Evolutionary conservation across 2,113 vertebrate species (phyloP), one percentile per base, ranked within the genome.

Genomic region (Crocuta crocuta): DNA sequence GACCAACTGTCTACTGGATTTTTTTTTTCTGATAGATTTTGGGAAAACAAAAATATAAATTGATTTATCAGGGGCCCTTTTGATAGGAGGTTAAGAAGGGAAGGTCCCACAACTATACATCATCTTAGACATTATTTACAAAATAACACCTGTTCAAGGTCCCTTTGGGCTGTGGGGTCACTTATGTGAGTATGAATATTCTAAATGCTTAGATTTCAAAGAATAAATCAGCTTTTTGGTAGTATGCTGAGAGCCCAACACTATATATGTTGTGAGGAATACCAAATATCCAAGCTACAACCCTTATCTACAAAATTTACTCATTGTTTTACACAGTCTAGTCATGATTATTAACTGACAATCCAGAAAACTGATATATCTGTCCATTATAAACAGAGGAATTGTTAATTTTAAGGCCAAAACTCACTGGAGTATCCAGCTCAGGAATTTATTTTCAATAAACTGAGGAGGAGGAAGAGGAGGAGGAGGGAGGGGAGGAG

Each of bases 101-200:
- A 97, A 91, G 15, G 5, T 81, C 79, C 33, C 82, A 80, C 17
- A 92, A 61, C 10, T 79, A 92, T 96, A 84, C 5, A 95, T 95
- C 87, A 97, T 90, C 19, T 90, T 84, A 84, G 70, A 96, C 92
- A 96, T 90, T 95, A 93, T 94, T 97, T 96, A 80, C 88, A 94
- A 94, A 97, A 94, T 80, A 97, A 53, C 92, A 96, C 65, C 74
- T 94, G 90, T 83, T 97, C 95, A 95, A 84, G 74, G 45, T 95
- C 50, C 80, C 87, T 81, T 80, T 97, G 65, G 50, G 43, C 48
- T 35, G 35, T 43, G 11, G 12, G 26, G 6, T 81, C 66, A 31
- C 11, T 68, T 89, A 61, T 73, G 2, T 83, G 74, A 87, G 8
- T 53, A 66, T 71, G n/a, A 92, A 90, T 94, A 86, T 92, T 96